Evolutionary conservation across 2,113 vertebrate genomes (phyloP).

Genomic region (Tichodroma muraria): DNA sequence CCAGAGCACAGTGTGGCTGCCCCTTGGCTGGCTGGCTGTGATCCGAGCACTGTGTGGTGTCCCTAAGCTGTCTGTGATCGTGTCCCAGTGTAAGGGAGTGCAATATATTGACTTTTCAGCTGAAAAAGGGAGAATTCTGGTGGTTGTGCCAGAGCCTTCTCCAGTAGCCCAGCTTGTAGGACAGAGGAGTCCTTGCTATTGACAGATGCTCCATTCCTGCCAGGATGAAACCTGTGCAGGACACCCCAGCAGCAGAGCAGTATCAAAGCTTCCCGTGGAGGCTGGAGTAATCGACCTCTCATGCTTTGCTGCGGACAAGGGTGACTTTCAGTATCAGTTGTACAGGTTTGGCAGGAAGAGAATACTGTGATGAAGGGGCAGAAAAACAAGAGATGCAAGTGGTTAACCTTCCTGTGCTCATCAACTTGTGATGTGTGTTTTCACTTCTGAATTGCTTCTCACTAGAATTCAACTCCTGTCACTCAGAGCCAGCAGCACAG

Average conservation of each 20-base stretch:
- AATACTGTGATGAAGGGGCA: conserved; percentile 15
- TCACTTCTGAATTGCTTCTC: not conserved
- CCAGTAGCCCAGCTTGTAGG: fast-evolving
- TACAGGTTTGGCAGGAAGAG: conserved; percentile 36
- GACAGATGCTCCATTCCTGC: not conserved
- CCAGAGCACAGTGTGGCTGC: not conserved
- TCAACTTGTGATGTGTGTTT: not conserved
- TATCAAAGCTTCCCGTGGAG: not conserved
- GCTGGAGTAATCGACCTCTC: not conserved
- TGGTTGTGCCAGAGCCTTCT: not conserved
- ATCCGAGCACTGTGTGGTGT: not conserved
- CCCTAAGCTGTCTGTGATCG: no score
- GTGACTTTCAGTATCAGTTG: conserved; percentile 9
- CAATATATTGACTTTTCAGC: not conserved
- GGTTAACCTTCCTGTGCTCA: not conserved
- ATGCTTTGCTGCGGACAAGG: not conserved
- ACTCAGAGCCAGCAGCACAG: not conserved
- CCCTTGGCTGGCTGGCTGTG: not conserved
- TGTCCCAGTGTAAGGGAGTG: not conserved
- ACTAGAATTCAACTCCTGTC: not conserved
- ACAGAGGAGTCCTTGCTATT: not conserved
- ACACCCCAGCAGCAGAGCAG: not conserved
- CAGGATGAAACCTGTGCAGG: not conserved
- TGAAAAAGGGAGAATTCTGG: not conserved
- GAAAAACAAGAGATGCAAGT: conserved; percentile 34